Base-by-base conservation (phyloP, 2,888 invertebrate species). In the Drosophila prolongata region DNA sequence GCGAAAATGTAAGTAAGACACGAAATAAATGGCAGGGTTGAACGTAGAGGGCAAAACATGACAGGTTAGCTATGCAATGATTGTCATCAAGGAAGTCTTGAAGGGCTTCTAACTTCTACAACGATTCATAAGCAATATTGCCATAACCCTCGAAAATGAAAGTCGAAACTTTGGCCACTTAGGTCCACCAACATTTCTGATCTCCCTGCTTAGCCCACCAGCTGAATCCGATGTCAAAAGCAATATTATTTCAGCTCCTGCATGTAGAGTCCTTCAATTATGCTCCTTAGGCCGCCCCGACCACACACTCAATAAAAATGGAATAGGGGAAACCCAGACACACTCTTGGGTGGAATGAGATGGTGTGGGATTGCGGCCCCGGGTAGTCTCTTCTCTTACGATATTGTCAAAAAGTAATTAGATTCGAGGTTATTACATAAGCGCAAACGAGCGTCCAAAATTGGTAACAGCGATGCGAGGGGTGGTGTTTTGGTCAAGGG, bases 391-490 rank as follows among this genome's bases (percentile, higher is more conserved):
- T n/a, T 38, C 65, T 24, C 19, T 9, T 74, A 49, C 55, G 76
- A 85, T 67, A 80, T 86, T 85, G 82, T 90, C 84, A 78, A 79
- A 86, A 90, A 80, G 89, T 89, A 89, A 90, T 90, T 89, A 89
- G 90, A 89, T 90, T 90, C 78, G 75, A 85, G 76, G 87, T 77
- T 86, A 86, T 90, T 87, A 84, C 77, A 80, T 78, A 87, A 89
- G 79, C 84, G 75, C 79, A 78, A 89, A 78, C 78, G 77, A 78
- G 71, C 70, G 73, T 67, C 75, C 78, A 68, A 71, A 76, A 72
- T 75, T 75, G 75, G 58, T 50, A 53, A 42, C 46, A 46, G 40
- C 50, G 8, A 35, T 16, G 6, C 8, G 56, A 56, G 59, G 49
- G 65, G 27, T 59, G 58, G 58, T 13, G 34, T n/a, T n/a, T 35